Conservation (phyloP, 2,113 vertebrate species). For the Columba livia region DNA sequence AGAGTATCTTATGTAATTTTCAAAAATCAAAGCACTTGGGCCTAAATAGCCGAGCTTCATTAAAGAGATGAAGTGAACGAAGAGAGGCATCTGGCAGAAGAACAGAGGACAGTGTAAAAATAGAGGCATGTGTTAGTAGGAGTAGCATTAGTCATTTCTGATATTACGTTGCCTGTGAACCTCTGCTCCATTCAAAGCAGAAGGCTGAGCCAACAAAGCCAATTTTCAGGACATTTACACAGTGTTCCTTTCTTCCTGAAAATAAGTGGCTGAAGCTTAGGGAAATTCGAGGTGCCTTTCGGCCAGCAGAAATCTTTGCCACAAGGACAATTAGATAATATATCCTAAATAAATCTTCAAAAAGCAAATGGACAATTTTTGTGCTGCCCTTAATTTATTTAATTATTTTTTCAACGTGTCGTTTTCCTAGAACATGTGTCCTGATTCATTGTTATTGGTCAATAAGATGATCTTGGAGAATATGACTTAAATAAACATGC, state of each 20-base stretch:
- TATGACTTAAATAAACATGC: background rate
- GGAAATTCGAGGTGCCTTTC: background rate
- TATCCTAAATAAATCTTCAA: background rate
- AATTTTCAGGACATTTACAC: background rate
- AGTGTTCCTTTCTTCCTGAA: constrained; percentile 30
- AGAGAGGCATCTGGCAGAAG: constrained; percentile 52
- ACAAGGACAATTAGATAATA: background rate
- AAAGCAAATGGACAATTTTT: background rate
- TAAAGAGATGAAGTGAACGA: constrained; percentile 24
- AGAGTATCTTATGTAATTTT: constrained; percentile 11
- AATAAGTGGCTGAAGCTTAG: background rate
- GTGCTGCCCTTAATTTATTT: background rate
- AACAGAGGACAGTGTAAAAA: constrained; percentile 36
- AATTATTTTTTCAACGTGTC: background rate
- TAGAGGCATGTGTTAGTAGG: constrained; percentile 2
- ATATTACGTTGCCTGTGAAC: constrained; percentile 7
- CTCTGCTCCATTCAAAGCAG: background rate
- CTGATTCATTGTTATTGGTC: background rate
- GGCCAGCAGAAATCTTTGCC: background rate
- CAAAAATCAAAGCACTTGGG: constrained; percentile 14
- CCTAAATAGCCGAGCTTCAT: constrained; percentile 13
- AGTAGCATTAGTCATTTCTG: constrained; percentile 48
- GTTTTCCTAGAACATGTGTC: background rate
- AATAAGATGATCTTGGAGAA: background rate
- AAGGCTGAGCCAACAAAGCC: background rate